Conservation (phyloP, 37 sponge, comb jelly and placozoan species). For the Crambe crambe region DNA sequence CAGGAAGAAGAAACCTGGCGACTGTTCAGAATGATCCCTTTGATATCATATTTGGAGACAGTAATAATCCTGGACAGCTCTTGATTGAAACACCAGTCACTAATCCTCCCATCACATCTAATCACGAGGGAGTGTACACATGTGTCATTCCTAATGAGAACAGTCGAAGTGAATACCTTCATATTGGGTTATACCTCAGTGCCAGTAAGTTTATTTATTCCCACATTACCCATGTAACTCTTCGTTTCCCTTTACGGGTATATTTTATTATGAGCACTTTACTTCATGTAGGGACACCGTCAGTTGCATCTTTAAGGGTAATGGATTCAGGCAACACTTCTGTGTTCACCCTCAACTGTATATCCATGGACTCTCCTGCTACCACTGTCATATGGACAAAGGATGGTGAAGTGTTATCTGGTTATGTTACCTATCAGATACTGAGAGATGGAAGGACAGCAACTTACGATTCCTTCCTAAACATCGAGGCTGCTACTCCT, state of each 20-base stretch:
- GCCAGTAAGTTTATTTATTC: neutral
- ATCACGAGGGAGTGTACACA: slow-evolving; percentile 7
- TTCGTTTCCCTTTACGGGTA: too few species aligned
- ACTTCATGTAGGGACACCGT: neutral
- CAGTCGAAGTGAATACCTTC: neutral
- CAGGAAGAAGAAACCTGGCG: neutral
- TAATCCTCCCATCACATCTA: neutral
- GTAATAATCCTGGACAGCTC: slow-evolving; percentile 1
- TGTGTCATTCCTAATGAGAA: slow-evolving; percentile 8
- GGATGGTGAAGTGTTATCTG: neutral
- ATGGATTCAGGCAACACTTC: neutral
- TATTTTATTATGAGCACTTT: too few species aligned
- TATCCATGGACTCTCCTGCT: slow-evolving; percentile 18
- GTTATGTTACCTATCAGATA: neutral
- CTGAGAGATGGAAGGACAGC: slow-evolving; percentile 13
- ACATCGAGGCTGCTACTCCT: neutral
- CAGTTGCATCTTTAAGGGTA: neutral
- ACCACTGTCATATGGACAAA: slow-evolving; percentile 25
- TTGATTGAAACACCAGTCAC: neutral
- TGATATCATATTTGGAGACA: slow-evolving; percentile 12
- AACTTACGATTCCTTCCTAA: neutral
- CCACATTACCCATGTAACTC: too few species aligned
- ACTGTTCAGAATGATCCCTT: slow-evolving; percentile 15
- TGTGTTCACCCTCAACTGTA: slow-evolving; percentile 15
- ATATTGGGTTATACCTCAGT: slow-evolving; percentile 10